Evolutionary conservation across 1,140 invertebrate genomes (phyloP).

Genomic region (Leptinotarsa undecemlineata): DNA sequence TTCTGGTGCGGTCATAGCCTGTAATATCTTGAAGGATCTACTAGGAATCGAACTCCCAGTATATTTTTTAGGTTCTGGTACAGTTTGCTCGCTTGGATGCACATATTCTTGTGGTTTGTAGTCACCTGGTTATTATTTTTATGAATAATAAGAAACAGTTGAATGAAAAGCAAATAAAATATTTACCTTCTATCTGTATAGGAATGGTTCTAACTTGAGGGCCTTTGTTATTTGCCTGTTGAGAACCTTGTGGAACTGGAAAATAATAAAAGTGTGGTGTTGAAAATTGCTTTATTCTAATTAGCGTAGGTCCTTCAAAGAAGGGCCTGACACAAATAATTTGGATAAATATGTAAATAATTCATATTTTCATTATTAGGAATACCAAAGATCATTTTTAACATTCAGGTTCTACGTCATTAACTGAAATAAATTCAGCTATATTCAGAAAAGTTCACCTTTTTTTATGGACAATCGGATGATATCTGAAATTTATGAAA

Average conservation of each 20-base stretch:
- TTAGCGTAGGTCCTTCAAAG: no score
- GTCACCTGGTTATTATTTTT: slow-evolving; percentile 46
- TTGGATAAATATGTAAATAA: no score
- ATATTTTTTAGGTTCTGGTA: slow-evolving; percentile 76
- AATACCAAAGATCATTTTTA: no score
- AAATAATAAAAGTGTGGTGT: neutral
- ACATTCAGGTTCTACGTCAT: no score
- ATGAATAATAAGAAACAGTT: slow-evolving; percentile 1
- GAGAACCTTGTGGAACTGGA: slow-evolving; percentile 33
- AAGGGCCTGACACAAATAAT: no score
- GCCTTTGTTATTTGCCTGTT: slow-evolving; percentile 14
- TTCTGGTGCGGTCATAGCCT: slow-evolving; percentile 73
- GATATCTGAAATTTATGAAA: no score
- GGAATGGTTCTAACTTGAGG: slow-evolving; percentile 48
- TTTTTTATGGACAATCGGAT: no score
- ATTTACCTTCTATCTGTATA: slow-evolving; percentile 51
- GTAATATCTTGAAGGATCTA: slow-evolving; percentile 81
- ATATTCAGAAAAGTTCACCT: no score
- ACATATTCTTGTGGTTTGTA: slow-evolving; percentile 59
- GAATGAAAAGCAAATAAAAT: neutral
- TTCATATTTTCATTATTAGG: no score
- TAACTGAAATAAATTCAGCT: no score
- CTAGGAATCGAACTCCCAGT: slow-evolving; percentile 83
- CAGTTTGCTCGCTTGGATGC: slow-evolving; percentile 70
- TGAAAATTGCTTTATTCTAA: no score